Evolutionary conservation across 2,113 vertebrate genomes (phyloP).

Genomic region (Mola mola): DNA sequence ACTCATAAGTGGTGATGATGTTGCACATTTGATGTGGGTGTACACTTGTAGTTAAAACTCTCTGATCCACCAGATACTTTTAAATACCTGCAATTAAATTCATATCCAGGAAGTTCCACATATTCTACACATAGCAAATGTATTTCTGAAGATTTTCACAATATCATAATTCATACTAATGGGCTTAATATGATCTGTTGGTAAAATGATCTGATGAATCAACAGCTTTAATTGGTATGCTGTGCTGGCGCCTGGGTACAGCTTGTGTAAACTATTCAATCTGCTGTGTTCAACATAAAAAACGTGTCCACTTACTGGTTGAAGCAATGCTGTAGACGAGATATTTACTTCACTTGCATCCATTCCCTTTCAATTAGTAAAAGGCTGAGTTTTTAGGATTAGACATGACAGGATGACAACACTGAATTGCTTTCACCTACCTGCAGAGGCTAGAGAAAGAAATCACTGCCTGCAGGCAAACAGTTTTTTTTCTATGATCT

Average conservation of each 20-base stretch:
- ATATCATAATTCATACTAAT: conserved; percentile 28
- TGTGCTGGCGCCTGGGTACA: conserved; percentile 24
- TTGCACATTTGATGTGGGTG: conserved; percentile 43
- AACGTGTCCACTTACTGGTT: conserved; percentile 6
- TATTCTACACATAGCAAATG: no score
- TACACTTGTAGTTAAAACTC: conserved; percentile 6
- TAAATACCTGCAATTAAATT: conserved; percentile 3
- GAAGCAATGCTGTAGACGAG: background rate
- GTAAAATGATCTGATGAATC: conserved; percentile 58
- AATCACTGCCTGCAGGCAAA: conserved; percentile 1
- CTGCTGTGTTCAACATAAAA: conserved; percentile 17
- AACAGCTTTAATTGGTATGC: conserved; percentile 53
- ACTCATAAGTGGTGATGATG: conserved; percentile 51
- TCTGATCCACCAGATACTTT: conserved; percentile 13
- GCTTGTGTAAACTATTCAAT: conserved; percentile 37
- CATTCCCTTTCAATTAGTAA: conserved; percentile 3
- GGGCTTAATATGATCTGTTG: conserved; percentile 36
- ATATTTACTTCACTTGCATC: conserved; percentile 9
- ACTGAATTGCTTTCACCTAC: background rate
- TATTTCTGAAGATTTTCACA: conserved; percentile 2
- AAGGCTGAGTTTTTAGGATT: no score
- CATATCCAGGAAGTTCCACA: no score
- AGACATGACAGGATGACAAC: no score
- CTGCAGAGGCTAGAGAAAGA: conserved; percentile 3
- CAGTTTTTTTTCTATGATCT: conserved; percentile 16